Evolutionary conservation across 1,140 invertebrate genomes (phyloP).

Genomic region (Pentalonia nigronervosa): DNA sequence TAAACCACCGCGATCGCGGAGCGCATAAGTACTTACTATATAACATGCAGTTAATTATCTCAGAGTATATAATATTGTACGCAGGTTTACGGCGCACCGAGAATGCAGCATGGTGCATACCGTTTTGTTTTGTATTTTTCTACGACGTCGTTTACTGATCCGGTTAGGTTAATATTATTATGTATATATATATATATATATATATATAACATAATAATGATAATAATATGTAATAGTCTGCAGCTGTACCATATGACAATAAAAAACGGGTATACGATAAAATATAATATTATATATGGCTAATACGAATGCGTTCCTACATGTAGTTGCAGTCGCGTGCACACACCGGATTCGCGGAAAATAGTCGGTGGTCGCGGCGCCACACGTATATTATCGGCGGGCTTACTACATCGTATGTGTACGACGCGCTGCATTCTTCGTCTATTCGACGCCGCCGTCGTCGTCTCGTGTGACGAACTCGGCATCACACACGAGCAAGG

Average conservation of each 20-base stretch:
- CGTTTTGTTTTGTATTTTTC: constrained; percentile 8
- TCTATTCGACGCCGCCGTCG: neutral
- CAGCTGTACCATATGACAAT: too few species aligned
- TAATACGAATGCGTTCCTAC: neutral
- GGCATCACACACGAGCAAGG: neutral
- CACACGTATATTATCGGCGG: neutral
- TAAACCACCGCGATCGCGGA: neutral
- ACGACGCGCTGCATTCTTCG: constrained; percentile 32
- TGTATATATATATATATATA: too few species aligned
- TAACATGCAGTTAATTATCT: constrained; percentile 28
- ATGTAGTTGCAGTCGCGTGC: neutral
- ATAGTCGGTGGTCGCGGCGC: neutral
- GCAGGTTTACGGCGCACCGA: neutral
- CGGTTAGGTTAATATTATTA: neutral
- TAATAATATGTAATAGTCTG: neutral
- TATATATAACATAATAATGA: neutral
- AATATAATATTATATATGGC: neutral
- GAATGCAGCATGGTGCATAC: neutral
- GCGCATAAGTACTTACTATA: neutral
- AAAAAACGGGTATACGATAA: neutral
- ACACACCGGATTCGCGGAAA: neutral
- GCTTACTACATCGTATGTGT: neutral
- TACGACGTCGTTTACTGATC: neutral
- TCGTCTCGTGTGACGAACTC: neutral
- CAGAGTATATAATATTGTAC: neutral